Percentiles rank a stretch among this genome's conserved stretches.
These are phyloP conservation scores for Zeus faber DNA, from an alignment of 2,113 vertebrate species.

Conservation along the genomic window DNA sequence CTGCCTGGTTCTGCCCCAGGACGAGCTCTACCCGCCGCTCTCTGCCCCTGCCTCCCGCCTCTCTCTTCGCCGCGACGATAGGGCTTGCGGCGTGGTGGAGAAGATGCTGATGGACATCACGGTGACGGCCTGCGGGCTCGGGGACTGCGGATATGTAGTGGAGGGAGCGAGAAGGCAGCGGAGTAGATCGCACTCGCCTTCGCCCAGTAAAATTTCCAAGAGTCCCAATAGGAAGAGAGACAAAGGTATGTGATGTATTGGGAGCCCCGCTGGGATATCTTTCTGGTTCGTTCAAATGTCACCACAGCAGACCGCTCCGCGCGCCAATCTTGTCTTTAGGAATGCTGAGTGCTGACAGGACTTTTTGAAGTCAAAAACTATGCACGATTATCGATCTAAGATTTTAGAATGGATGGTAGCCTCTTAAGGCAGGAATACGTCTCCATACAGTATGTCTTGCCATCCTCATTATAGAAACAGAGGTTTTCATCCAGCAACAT, in stretches of 20 bases:
- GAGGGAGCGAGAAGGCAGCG: conserved; percentile 46
- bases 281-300: too few species aligned
- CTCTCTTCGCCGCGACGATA: conserved; percentile 49
- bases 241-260: conserved; percentile 48
- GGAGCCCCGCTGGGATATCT: not conserved
- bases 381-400: too few species aligned
- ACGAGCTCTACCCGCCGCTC: conserved; percentile 73
- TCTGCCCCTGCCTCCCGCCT: conserved; percentile 50
- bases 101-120: conserved; percentile 71
- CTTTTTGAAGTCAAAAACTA: too few species aligned
- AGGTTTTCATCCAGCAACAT: too few species aligned
- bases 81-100: conserved; percentile 60
- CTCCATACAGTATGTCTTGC: too few species aligned
- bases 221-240: conserved; percentile 34
- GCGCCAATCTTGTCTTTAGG: too few species aligned
- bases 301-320: too few species aligned
- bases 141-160: conserved; percentile 44
- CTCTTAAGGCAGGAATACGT: too few species aligned
- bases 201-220: conserved; percentile 38
- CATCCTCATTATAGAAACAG: too few species aligned
- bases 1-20: conserved; percentile 79
- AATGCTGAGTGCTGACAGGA: too few species aligned
- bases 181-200: conserved; percentile 48
- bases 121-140: conserved; percentile 25
- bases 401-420: too few species aligned